Base-by-base conservation (phyloP, 2,888 invertebrate genomes). In the Merodon equestris region DNA sequence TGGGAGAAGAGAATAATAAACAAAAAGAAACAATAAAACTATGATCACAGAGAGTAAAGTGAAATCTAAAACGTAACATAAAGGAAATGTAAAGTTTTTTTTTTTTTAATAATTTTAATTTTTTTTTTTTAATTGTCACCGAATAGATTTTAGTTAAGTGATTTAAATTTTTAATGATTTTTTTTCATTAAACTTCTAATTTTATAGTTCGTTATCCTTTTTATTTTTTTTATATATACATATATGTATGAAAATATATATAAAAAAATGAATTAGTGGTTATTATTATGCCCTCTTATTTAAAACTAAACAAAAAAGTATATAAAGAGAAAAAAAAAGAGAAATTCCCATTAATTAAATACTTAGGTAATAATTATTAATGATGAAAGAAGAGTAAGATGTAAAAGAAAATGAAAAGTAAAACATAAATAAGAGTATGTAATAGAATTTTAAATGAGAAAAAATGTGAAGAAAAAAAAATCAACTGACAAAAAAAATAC, bases 391-490 rank as follows among this genome's bases (percentile, higher is more conserved):
- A 64, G 48, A 61, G 57, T 47, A 51, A 74, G 51, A 68, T 68
- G 57, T 50, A 42, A 67, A 60, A 51, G 48, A 54, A 64, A 68
- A 67, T 42, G 58, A 53, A 17, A 45, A 56, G 50, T 54, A 64
- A 51, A 64, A 34, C 51, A 44, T 79, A 79, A 79, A 68, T 74
- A 79, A 79, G 74, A 68, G 58, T 79, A 79, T 79, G 74, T 79
- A 79, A 79, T 73, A 79, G 74, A 74, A 77, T 73, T 77, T 73
- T 73, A 77, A 77, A 77, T 72, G 72, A 79, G 60, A 60, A 79
- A 53, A 79, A 57, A 50, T 18, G 44, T 15, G 45, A 60, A 48
- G 57, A 73, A 76, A 36, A 68, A 56, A 73, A 57, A 27, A 27
- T 3, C 44, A 67, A 72, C 40, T 58, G 64, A 73, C 36, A 67